A percentile compares a stretch with the other conserved stretches of the same genome.
phyloP scores from a whole-genome alignment of 2,888 invertebrate genomes.

The Rhodophaea formosa region DNA sequence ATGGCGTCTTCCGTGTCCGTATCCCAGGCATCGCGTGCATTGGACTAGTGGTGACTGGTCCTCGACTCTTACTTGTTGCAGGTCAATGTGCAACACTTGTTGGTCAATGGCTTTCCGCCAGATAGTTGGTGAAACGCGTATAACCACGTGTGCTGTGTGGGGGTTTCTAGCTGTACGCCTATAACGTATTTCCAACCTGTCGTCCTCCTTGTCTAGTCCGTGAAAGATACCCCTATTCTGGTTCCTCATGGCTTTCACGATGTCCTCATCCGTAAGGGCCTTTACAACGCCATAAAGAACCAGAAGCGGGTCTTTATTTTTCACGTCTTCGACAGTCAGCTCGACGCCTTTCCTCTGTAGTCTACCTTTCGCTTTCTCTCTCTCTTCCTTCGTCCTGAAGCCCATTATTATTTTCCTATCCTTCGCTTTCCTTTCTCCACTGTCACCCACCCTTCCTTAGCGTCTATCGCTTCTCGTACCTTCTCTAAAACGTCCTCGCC shows the following conservation, averaged over 20 bases:
- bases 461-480: too few species aligned
- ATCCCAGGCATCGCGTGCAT: too few species aligned
- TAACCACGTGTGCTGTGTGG: too few species aligned
- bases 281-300: not conserved
- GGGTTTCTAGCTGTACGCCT: constrained; percentile 20
- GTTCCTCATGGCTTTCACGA: constrained; percentile 14
- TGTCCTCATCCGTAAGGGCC: constrained; percentile 22
- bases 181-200: constrained; percentile 6
- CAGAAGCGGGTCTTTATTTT: too few species aligned
- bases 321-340: constrained; percentile 19
- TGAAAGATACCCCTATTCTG: constrained; percentile 12
- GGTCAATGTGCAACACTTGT: not conserved
- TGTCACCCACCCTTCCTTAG: too few species aligned
- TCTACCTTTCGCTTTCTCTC: not conserved
- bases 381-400: not conserved
- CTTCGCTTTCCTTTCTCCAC: too few species aligned
- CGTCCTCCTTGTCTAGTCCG: not conserved
- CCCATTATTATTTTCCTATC: not conserved
- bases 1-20: too few species aligned
- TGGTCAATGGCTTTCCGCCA: too few species aligned
- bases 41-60: constrained; percentile 6
- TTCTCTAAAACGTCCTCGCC: too few species aligned
- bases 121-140: too few species aligned
- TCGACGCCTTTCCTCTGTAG: not conserved
- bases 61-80: not conserved